Base-by-base conservation (phyloP, 2,797 vertebrate species). In the Sphaeramia orbicularis region DNA sequence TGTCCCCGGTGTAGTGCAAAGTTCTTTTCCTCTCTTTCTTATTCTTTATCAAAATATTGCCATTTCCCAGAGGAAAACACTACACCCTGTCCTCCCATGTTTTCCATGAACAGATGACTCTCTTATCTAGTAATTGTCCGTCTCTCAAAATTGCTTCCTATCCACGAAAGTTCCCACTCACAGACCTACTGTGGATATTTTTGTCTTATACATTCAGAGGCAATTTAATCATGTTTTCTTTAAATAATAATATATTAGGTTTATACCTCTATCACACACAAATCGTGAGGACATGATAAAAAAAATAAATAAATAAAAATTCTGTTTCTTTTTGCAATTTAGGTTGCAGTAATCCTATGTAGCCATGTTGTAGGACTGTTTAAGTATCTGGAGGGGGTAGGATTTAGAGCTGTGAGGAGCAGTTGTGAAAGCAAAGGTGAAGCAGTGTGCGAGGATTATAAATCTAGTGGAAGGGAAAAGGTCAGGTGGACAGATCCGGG, bases 51-150 rank as follows among this genome's bases (percentile, higher is more conserved):
- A 68, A 76, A 66, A 62, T 47, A 61, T 60, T 65, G 70, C 65
- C 76, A 47, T 84, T 85, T 80, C 87, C 80, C 80, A n/a, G 59
- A 62, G 68, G 84, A 73, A 60, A 74, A 80, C 70, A 66, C 65
- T 15, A 40, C 52, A 70, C 59, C 54, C 47, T 48, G 69, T 86
- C 74, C 69, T 83, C 77, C 71, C 68, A 71, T 82, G 76, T 83
- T 74, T 76, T 76, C 85, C 79, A 59, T 58, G 83, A 88, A 84
- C 77, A 89, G 79, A 85, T 53, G 32, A 65, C 48, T 63, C 52
- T 74, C 84, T 92, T 92, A 89, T 90, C 90, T 85, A 12, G 51
- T 86, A 87, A 90, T 86, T 86, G 83, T 71, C 56, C 55, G 62
- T 68, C 77, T 71, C 71, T 78, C 67, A 73, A 53, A 85, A 87